A percentile compares a stretch with the other conserved stretches of the same genome.
These are phyloP conservation scores for Rhyacophila evoluta DNA, from an alignment of 2,888 invertebrate genomes.

Conservation along the genomic window DNA sequence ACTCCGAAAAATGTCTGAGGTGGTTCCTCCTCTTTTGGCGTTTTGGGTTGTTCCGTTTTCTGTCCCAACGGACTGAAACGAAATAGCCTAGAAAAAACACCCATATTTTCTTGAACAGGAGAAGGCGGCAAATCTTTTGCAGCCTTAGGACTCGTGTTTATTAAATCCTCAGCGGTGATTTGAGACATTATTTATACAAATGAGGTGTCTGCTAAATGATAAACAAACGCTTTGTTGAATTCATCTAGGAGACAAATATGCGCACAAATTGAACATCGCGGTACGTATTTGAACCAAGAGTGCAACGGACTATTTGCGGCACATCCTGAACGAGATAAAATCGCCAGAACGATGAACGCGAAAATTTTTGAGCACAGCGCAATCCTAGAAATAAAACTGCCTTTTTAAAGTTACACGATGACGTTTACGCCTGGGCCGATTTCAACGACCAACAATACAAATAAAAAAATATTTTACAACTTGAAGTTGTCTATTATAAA, in stretches of 20 bases:
- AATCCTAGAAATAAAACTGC: constrained; percentile 46
- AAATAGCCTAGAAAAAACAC: constrained; percentile 47
- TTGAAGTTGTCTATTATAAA: background rate
- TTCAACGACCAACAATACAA: constrained; percentile 42
- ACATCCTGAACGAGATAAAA: constrained; percentile 3
- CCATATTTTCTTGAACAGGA: constrained; percentile 44
- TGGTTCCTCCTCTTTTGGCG: constrained; percentile 55
- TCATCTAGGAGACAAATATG: constrained; percentile 31
- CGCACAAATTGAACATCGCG: constrained; percentile 28
- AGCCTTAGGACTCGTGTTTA: constrained; percentile 6
- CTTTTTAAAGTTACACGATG: constrained; percentile 46
- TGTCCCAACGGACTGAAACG: constrained; percentile 46
- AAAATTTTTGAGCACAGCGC: constrained; percentile 38
- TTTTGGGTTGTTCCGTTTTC: constrained; percentile 40
- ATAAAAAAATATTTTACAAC: constrained; percentile 34
- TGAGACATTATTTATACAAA: constrained; percentile 39
- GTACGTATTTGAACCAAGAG: background rate
- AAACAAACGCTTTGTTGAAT: constrained; percentile 38
- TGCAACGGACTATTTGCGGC: constrained; percentile 20
- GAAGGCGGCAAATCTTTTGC: constrained; percentile 27
- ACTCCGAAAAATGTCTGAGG: constrained; percentile 66
- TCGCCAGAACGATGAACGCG: constrained; percentile 1
- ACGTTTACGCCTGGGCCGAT: constrained; percentile 42
- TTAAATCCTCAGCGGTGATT: constrained; percentile 20
- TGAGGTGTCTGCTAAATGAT: constrained; percentile 20